Evolutionary conservation across 1,140 invertebrate genomes (phyloP), one percentile per base, ranked within the genome.

Genomic region (Aleiodes sp.): DNA sequence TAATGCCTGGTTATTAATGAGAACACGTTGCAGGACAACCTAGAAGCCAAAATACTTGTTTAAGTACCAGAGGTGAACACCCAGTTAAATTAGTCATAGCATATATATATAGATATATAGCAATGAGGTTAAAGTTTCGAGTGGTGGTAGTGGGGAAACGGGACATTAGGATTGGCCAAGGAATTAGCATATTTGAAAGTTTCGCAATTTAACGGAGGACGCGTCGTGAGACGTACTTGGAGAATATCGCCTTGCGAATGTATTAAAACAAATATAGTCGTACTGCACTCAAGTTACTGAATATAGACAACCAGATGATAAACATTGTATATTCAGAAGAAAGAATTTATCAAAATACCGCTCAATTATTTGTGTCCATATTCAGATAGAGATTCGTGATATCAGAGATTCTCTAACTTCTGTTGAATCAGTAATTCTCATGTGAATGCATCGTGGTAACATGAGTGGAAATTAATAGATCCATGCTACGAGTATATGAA

Each of bases 111-210:
- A 52, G 46, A 46, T 65, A 65, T 14, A 28, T 39, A n/a, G n/a
- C n/a, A n/a, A n/a, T n/a, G n/a, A n/a, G 43, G 28, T 63, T 62
- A 63, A 69, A 68, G 60, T 68, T 68, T 68, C 41, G 35, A 62
- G 67, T 62, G 59, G 57, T 41, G 37, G 59, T 28, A 26, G 52
- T 57, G 26, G 43, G 43, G 26, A 57, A 57, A 62, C 57, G 78
- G 76, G 79, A 82, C 80, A 80, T 77, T 80, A 78, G 76, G 78
- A 82, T 81, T 39, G 59, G 73, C 74, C 73, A 73, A 79, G 79
- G 80, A 81, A 82, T 82, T 82, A 81, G 80, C 80, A 81, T 82
- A 81, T 82, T 80, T 78, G 75, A 70, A 82, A 82, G 80, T 82
- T 82, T 80, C 74, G 78, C 78, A 80, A 76, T 81, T 81, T 80